Evolutionary conservation across 2,888 invertebrate species (phyloP), one percentile per base, ranked within the genome.

Genomic region (Timema cristinae): DNA sequence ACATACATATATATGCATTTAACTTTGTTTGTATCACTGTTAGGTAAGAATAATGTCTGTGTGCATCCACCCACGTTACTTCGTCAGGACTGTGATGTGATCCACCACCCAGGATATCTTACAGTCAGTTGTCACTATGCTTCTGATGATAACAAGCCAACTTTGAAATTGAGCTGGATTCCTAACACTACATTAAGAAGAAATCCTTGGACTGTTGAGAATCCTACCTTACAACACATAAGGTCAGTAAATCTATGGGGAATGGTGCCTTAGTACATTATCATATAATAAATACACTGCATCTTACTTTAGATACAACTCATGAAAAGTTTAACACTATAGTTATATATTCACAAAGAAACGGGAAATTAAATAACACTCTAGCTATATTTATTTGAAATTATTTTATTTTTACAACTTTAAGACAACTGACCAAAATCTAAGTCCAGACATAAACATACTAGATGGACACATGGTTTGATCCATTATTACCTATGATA

Each of bases 61-160:
- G 97, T 98, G 66, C 97, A 98, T 85, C 96, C 97, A 7, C 94
- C 95, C 67, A 91, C 93, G 0, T 87, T 92, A 74, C 88, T 93
- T 69, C 87, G 94, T 68, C 91, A 92, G 77, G 92, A 92, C 78
- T 88, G 91, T 70, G 95, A 95, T 77, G 89, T 93, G 50, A 86
- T 94, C 0, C 97, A 97, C 80, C 93, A 95, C 83, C 97, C 97
- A 4, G 97, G 91, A 0, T 98, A 98, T 81, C 85, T 98, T 77
- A 94, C 95, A 0, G 90, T 97, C 66, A 91, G 92, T 15, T 93
- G 93, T 32, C 92, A 91, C 66, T 73, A 83, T 89, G 89, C n/a
- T 90, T 90, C 80, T 87, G 90, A 47, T 90, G 91, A 79, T 88
- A 92, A 79, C 90, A 92, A 79, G 81, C 88, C 93, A 76, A 97